A percentile compares a stretch with the other conserved stretches of the same genome.
Evolutionary conservation across 2,888 invertebrate genomes (phyloP).

Genomic region (Iphiclides podalirius): DNA sequence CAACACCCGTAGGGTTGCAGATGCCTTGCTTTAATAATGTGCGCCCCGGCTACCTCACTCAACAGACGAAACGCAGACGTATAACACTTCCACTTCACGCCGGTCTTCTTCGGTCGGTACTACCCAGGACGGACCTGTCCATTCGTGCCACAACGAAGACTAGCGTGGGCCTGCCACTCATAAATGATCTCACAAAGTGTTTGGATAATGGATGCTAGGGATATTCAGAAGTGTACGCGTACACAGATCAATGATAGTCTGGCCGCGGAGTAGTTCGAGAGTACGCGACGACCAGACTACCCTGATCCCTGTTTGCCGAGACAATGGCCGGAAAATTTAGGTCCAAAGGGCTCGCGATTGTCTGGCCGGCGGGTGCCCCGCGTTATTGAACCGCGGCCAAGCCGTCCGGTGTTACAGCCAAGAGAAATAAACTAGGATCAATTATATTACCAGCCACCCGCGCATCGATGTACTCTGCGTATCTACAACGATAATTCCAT

Average conservation of each 20-base stretch:
- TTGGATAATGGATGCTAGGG: conserved; percentile 1
- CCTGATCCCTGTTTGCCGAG: not conserved
- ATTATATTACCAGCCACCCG: conserved; percentile 27
- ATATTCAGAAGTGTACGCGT: conserved; percentile 4
- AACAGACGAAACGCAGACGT: too few relatives aligned
- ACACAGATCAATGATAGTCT: conserved; percentile 10
- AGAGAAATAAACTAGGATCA: conserved; percentile 35
- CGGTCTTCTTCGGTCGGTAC: too few relatives aligned
- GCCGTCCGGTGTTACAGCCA: conserved; percentile 33
- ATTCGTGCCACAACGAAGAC: too few relatives aligned
- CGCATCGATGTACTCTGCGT: conserved; percentile 8
- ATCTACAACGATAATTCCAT: not conserved
- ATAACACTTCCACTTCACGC: too few relatives aligned
- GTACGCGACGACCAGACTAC: conserved; percentile 14
- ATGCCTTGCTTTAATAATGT: too few relatives aligned
- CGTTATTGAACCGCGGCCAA: conserved; percentile 38
- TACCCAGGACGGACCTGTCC: too few relatives aligned
- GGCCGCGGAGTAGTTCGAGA: conserved; percentile 11
- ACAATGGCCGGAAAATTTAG: conserved; percentile 2
- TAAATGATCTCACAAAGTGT: too few relatives aligned
- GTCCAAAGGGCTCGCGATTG: not conserved
- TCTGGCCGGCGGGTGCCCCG: conserved; percentile 10
- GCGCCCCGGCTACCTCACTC: too few relatives aligned
- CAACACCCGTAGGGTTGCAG: too few relatives aligned
- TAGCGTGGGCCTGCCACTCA: too few relatives aligned